Conservation (phyloP, 2,888 invertebrate genomes). For the Pterostichus niger region DNA sequence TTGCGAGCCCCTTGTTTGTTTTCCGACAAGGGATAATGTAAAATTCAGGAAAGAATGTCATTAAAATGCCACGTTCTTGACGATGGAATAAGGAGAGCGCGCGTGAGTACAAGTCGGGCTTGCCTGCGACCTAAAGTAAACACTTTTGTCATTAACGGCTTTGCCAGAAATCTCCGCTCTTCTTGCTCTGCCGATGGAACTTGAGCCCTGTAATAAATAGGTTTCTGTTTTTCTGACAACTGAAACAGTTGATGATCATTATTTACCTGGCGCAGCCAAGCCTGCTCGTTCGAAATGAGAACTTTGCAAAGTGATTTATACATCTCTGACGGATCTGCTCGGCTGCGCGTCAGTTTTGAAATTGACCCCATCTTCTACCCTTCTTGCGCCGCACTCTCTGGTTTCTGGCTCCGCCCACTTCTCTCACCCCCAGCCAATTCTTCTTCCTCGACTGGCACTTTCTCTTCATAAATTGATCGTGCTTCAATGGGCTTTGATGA, state of each 20-base stretch:
- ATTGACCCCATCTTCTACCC: constrained; percentile 40
- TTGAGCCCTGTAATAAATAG: constrained; percentile 65
- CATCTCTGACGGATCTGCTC: neutral
- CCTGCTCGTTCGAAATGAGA: constrained; percentile 56
- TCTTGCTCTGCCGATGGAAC: too few relatives aligned
- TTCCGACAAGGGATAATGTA: constrained; percentile 62
- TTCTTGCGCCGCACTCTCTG: neutral
- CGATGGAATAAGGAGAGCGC: constrained; percentile 67
- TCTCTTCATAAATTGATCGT: constrained; percentile 67
- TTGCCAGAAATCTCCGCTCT: constrained; percentile 51
- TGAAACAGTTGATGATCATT: constrained; percentile 67
- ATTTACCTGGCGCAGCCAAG: constrained; percentile 58
- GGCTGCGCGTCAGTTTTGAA: constrained; percentile 42
- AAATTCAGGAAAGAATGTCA: constrained; percentile 66
- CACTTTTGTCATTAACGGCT: constrained; percentile 66
- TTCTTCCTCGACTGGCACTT: constrained; percentile 31
- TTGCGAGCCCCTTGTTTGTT: constrained; percentile 56
- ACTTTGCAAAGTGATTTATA: constrained; percentile 61
- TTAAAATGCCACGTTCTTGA: constrained; percentile 63
- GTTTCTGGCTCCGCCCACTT: neutral
- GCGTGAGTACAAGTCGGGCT: constrained; percentile 22
- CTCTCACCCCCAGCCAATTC: constrained; percentile 11
- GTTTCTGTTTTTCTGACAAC: constrained; percentile 67
- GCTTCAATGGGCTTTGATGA: constrained; percentile 67
- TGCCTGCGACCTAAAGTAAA: constrained; percentile 49